Base-by-base conservation (phyloP, 2,113 vertebrate genomes). In the Formicarius rufipectus region DNA sequence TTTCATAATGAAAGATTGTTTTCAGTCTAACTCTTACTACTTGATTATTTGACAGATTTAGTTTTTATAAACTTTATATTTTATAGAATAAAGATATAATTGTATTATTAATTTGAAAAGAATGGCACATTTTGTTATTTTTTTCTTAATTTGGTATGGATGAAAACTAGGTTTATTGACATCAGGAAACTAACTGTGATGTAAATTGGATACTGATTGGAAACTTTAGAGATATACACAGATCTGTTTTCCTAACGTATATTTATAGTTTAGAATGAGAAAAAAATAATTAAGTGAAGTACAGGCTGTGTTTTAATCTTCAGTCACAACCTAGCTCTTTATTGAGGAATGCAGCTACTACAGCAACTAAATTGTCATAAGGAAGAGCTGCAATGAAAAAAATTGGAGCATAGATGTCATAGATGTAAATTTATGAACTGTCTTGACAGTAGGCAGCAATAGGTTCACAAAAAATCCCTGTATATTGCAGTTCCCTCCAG, bases 401-500 rank as follows among this genome's bases (percentile, higher is more conserved):
- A 25, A 7, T 6, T 53, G 49, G 25, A 78, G 8, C 10, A 37
- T 37, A 31, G 31, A 82, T 93, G 53, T 79, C 73, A 93, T 28
- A 60, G 56, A 93, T 84, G 85, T 87, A 78, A 89, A 94, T 95
- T 97, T 95, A 94, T 93, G 74, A 97, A 95, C 78, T 95, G 52
- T 49, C 49, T 93, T 76, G 87, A 66, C 59, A 87, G 45, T 94
- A 92, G 74, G 77, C 33, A 30, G 75, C 84, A 96, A 69, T 40
- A 87, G 53, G 59, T 72, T 95, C 71, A 88, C 72, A 96, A 93
- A 59, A 96, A 96, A 96, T 93, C 47, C 62, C n/a, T 42, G 39
- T 79, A 84, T 96, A 96, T 96, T 96, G 74, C 87, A 95, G 88
- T 97, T 97, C 96, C 71, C 92, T 97, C 89, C 63, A 81, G 75